Evolutionary conservation across 2,888 invertebrate genomes (phyloP).

Genomic region (Brassicogethes aeneus): DNA sequence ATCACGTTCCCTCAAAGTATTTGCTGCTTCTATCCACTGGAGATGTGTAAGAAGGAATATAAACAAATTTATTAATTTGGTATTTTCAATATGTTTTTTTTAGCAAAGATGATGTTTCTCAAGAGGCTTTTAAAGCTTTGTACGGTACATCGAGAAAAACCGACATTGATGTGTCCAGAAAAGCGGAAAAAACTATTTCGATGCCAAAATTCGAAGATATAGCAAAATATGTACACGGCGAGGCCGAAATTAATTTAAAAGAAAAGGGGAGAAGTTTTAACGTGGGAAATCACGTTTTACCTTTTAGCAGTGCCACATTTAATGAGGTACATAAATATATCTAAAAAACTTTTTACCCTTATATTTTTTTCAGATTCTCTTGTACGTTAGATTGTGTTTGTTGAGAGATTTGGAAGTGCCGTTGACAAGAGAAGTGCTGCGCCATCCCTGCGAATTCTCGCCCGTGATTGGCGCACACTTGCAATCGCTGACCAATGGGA

Average conservation of each 20-base stretch:
- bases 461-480: conserved; percentile 49
- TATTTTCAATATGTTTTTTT: too few species aligned
- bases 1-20: conserved; percentile 76
- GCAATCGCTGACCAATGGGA: conserved; percentile 33
- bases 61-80: too few species aligned
- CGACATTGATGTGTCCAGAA: conserved; percentile 40
- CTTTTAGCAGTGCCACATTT: conserved; percentile 63
- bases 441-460: conserved; percentile 55
- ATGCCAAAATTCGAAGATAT: conserved; percentile 68
- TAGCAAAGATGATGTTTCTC: conserved; percentile 67
- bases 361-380: conserved; percentile 47
- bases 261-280: conserved; percentile 52
- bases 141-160: conserved; percentile 59
- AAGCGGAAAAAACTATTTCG: conserved; percentile 35
- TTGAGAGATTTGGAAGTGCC: conserved; percentile 53
- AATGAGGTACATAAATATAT: conserved; percentile 70
- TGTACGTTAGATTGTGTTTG: conserved; percentile 73
- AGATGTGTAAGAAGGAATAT: conserved; percentile 61
- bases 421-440: conserved; percentile 44
- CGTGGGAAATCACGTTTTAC: conserved; percentile 57
- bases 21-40: conserved; percentile 74
- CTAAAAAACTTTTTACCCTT: neutral
- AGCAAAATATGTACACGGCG: conserved; percentile 60
- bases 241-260: conserved; percentile 53
- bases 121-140: conserved; percentile 63